phyloP scores from a whole-genome alignment of 2,888 invertebrate genomes.

The Andrena bicolor region DNA sequence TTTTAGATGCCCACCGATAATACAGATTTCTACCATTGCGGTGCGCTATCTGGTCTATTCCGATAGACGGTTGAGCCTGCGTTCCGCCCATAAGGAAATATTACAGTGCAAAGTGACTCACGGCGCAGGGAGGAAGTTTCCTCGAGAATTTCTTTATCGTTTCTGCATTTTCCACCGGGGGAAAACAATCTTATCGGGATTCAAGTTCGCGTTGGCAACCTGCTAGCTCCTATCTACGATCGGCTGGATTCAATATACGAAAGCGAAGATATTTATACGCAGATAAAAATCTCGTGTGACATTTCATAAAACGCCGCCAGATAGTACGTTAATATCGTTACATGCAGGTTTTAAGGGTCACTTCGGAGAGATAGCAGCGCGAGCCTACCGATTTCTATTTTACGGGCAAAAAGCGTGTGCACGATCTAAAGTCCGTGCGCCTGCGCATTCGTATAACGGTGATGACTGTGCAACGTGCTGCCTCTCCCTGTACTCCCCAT shows the following conservation, averaged over 20 bases:
- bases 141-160: neutral
- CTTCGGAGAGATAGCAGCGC: neutral
- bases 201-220: conserved; percentile 10
- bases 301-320: neutral
- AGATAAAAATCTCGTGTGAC: neutral
- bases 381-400: conserved; percentile 44
- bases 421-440: conserved; percentile 52
- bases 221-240: conserved; percentile 12
- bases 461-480: conserved; percentile 68
- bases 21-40: conserved; percentile 32
- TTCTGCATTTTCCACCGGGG: neutral
- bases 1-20: conserved; percentile 33
- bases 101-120: neutral
- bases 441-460: conserved; percentile 68
- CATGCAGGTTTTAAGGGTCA: conserved; percentile 1
- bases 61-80: neutral
- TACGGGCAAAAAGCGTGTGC: conserved; percentile 40
- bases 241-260: neutral
- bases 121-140: neutral
- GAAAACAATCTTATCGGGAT: neutral
- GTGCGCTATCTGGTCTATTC: neutral
- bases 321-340: neutral
- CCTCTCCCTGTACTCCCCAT: conserved; percentile 64
- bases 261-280: neutral
- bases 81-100: neutral